Evolutionary conservation across 2,888 invertebrate genomes (phyloP).

Genomic region (Himalopsyche japonica): DNA sequence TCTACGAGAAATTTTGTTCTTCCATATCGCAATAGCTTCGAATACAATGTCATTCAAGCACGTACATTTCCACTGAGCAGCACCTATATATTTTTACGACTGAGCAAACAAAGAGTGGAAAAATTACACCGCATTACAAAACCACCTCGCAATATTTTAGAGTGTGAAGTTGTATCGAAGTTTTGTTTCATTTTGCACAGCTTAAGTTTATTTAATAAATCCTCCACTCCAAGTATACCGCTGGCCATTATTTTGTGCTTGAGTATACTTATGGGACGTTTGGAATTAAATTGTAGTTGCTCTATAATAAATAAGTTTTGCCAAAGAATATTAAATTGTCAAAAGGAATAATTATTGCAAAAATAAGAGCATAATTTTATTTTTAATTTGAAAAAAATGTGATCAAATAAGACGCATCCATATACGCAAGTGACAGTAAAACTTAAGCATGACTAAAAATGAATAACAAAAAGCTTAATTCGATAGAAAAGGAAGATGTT

Average conservation of each 20-base stretch:
- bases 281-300: neutral
- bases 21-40: neutral
- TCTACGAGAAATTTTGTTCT: neutral
- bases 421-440: no score
- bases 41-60: constrained; percentile 10
- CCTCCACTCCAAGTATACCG: neutral
- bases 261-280: neutral
- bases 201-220: constrained; percentile 1
- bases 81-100: constrained; percentile 24
- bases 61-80: constrained; percentile 14
- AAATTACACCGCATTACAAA: constrained; percentile 18
- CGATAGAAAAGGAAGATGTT: no score
- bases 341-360: no score
- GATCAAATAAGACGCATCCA: no score
- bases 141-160: constrained; percentile 2
- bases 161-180: constrained; percentile 1
- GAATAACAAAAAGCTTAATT: no score
- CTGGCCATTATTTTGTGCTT: neutral
- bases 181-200: neutral
- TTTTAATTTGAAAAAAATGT: no score
- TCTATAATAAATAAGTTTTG: neutral
- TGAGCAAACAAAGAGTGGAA: constrained; percentile 14
- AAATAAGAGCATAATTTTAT: no score
- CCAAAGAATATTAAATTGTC: no score
- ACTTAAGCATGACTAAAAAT: no score